Base-by-base conservation (phyloP, 2,888 invertebrate species). In the Drosophila buzzatii region DNA sequence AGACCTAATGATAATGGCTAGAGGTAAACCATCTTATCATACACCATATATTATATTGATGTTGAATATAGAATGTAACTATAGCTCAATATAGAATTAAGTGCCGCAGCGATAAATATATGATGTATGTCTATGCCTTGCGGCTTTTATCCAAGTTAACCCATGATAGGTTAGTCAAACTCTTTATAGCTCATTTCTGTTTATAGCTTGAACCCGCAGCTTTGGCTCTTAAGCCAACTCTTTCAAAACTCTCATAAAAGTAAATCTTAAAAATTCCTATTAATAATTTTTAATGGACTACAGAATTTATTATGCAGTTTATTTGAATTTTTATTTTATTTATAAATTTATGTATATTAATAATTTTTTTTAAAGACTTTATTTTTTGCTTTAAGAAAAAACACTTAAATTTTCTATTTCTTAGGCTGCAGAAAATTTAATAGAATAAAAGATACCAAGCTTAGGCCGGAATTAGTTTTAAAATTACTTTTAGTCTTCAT, bases 211-310 rank as follows among this genome's bases (percentile, higher is more conserved):
- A 31, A 1, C n/a, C 14, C 31, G 31, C 10, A 6, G 31, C 12
- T 6, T 6, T 18, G 12, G 12, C 33, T 51, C 18, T 1, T 12
- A 33, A 49, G 3, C 3, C 31, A 6, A n/a, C 31, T 49, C n/a
- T n/a, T 27, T 31, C 5, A 31, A n/a, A 31, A n/a, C 8, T 6
- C 31, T 10, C 18, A 51, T 51, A 51, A 51, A 49, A 51, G 5
- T 51, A 51, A 51, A 33, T 51, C 33, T 31, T 33, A 51, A 7
- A 10, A 51, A 45, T 23, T 45, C 44, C 12, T 45, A 12, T 44
- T 5, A 23, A 14, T 45, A 3, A 4, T 31, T 27, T n/a, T 31
- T 49, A 31, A 51, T 51, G 31, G 18, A 33, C 18, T 18, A 33
- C 3, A 12, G 18, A 51, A 33, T 33, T 51, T 51, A 49, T 27